Evolutionary conservation across 2,113 vertebrate genomes (phyloP), one percentile per base, ranked within the genome.

Genomic region (Thomomys bottae): DNA sequence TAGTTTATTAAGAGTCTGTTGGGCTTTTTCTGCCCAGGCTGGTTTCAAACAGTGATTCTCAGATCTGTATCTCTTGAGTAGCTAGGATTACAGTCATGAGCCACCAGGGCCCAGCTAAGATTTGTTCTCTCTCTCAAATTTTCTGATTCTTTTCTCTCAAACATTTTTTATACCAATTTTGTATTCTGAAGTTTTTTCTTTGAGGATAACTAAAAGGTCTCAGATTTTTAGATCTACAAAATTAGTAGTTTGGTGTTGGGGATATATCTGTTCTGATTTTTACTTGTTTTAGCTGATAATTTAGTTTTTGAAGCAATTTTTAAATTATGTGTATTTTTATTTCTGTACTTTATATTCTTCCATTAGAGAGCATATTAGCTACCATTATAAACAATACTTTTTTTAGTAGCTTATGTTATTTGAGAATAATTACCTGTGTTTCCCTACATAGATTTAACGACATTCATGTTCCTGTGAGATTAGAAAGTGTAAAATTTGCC

Each of bases 401-500:
- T 82, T 90, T 30, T 90, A 91, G 67, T 26, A 24, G 59, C 24
- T 26, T 79, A 68, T 15, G 9, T 86, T 84, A 75, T 67, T 88
- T 82, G 59, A 81, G 73, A 89, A 78, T 70, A 84, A 79, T 38
- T 92, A 30, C 84, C 88, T 95, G 96, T 96, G 87, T 95, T 42
- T 0, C 93, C 84, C 87, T 91, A 67, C 94, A n/a, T 96, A 99
- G 99, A 97, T 99, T 99, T 98, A 99, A 99, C 97, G 99, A 99
- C 96, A 99, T 99, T 97, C 99, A 99, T 88, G 99, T 99, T 96
- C 99, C 99, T 92, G 99, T 99, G 96, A 98, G 99, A 97, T 98
- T 99, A 97, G 99, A 99, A 97, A 99, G 99, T 98, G 99, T 99
- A 90, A 99, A 99, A 97, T 99, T 99, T 96, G 99, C 99, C 94